These are phyloP conservation scores for Trachelus tabidus DNA, from an alignment of 2,888 invertebrate genomes.

Conservation along the genomic window DNA sequence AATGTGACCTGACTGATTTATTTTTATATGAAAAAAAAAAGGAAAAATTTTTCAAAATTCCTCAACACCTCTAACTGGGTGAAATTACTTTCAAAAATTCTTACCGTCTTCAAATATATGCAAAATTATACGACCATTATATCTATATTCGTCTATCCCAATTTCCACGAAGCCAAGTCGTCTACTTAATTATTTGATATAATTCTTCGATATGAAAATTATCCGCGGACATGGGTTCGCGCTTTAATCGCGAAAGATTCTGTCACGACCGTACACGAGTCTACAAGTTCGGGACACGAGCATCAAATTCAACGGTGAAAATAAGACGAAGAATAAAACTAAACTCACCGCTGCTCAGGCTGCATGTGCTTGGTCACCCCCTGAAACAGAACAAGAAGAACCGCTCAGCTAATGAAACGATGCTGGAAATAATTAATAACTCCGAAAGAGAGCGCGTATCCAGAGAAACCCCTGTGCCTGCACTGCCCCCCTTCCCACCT, in stretches of 20 bases:
- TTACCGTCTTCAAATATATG: not conserved
- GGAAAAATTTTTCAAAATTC: not conserved
- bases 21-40: not conserved
- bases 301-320: not conserved
- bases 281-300: not conserved
- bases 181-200: not conserved
- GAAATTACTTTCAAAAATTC: not conserved
- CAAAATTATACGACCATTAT: not conserved
- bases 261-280: not conserved
- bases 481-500: not conserved
- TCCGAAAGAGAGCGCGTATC: not conserved
- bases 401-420: conserved; percentile 20
- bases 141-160: not conserved
- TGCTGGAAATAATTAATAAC: conserved; percentile 24
- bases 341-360: conserved; percentile 48
- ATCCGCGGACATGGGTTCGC: not conserved
- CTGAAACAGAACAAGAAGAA: conserved; percentile 51
- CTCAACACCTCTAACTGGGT: not conserved
- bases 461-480: conserved; percentile 8
- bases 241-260: not conserved
- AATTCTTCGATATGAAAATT: not conserved
- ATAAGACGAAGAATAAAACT: not conserved
- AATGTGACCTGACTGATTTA: conserved; percentile 24
- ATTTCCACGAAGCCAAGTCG: not conserved
- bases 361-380: conserved; percentile 36